Evolutionary conservation across 1,140 invertebrate genomes (phyloP).

Genomic region (Pissodes strobi): DNA sequence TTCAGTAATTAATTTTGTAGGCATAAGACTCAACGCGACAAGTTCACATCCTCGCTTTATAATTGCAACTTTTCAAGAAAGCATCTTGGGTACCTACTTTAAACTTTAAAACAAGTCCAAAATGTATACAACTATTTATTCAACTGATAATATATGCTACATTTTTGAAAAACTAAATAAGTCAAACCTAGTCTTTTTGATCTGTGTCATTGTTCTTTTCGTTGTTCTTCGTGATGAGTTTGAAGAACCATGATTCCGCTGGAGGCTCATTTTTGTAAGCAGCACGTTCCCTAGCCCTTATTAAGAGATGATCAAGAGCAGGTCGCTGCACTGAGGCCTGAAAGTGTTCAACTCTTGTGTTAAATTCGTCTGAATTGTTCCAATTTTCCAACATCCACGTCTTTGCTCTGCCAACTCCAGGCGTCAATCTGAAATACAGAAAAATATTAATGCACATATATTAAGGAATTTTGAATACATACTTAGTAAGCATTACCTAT

Average conservation of each 20-base stretch:
- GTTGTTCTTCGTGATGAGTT: slow-evolving; percentile 37
- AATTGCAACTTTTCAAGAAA: no score
- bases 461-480: no score
- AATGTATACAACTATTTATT: slow-evolving; percentile 1
- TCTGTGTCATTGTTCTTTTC: slow-evolving; percentile 35
- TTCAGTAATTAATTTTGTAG: no score
- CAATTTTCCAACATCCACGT: no score
- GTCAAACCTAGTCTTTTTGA: slow-evolving; percentile 39
- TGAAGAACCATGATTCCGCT: slow-evolving; percentile 41
- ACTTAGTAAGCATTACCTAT: no score
- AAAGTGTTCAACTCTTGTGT: slow-evolving; percentile 21
- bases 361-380: slow-evolving; percentile 32
- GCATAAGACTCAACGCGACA: no score
- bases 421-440: no score
- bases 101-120: no score
- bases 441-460: no score
- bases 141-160: neutral
- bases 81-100: no score
- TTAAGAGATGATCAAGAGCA: slow-evolving; percentile 14
- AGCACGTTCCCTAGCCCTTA: slow-evolving; percentile 33
- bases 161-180: neutral
- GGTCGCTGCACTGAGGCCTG: neutral
- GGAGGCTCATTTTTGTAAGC: slow-evolving; percentile 39
- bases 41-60: no score
- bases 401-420: no score